phyloP scores from a whole-genome alignment of 2,113 vertebrate species.

The Amphilophus citrinellus region DNA sequence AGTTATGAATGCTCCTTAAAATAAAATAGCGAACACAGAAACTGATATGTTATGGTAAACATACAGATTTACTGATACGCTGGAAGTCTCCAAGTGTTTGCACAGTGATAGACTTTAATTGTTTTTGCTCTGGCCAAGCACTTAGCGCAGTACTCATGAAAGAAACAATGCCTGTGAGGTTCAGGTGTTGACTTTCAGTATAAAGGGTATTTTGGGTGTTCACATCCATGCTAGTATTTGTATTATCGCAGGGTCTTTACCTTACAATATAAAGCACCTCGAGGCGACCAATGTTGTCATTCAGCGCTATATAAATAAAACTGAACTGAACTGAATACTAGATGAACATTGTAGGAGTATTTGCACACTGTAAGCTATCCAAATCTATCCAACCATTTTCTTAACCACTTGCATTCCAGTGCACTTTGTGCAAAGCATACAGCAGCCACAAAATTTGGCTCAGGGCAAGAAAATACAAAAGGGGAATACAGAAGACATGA shows the following conservation, averaged over 20 bases:
- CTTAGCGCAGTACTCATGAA: slow-evolving; percentile 1
- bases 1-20: not conserved
- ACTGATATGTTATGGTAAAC: slow-evolving; percentile 25
- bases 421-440: not conserved
- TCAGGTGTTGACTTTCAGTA: slow-evolving; percentile 30
- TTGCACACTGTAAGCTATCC: not conserved
- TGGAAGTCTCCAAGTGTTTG: slow-evolving; percentile 41
- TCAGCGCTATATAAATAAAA: no score
- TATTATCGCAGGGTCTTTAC: no score
- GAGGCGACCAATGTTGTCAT: no score
- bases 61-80: slow-evolving; percentile 27
- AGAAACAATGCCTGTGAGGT: slow-evolving; percentile 26
- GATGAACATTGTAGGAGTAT: not conserved
- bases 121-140: slow-evolving; percentile 30
- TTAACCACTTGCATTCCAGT: not conserved
- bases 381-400: not conserved
- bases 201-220: slow-evolving; percentile 17
- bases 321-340: not conserved
- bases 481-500: not conserved
- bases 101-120: slow-evolving; percentile 37
- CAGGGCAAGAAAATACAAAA: not conserved
- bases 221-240: not conserved
- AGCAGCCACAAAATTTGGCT: not conserved
- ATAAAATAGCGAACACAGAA: slow-evolving; percentile 18
- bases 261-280: no score